Evolutionary conservation across 2,113 vertebrate species (phyloP), one percentile per base, ranked within the genome.

Genomic region (Chloropsis cyanopogon): DNA sequence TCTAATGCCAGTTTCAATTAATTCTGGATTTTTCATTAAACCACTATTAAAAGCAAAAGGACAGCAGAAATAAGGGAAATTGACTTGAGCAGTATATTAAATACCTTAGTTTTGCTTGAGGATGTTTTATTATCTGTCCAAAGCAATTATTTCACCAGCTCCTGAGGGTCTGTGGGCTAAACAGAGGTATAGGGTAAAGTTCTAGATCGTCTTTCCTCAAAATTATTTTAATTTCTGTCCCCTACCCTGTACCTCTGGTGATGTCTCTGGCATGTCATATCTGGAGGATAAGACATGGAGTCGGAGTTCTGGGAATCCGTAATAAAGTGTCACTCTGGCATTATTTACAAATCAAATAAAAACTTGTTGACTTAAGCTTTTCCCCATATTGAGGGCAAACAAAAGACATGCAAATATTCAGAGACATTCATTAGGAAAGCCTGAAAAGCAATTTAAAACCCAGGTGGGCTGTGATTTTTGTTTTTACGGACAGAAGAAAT

Each of bases 11-110:
- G 82, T 84, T 97, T 82, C 93, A 97, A 96, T 97, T 96, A 97
- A 97, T 96, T 95, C 75, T 94, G 96, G 95, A 92, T 97, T 97
- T 97, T 96, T 97, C 96, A 95, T 97, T 97, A 97, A 95, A 94
- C 92, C 60, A 66, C 93, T 89, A 96, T 96, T 95, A 96, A 97
- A 91, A 97, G 96, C 91, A 96, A 94, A 91, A 91, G 90, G 94
- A 96, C 96, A 89, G 86, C 39, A 22, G 82, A 96, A 95, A 57
- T 94, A 92, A 93, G 88, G 93, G 79, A 82, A 95, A 96, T 82
- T 82, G 92, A 95, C 93, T 93, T 71, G 61, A 93, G 92, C 47
- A 63, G 94, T 82, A 80, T 92, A 97, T 97, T 96, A 96, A 92
- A 92, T 91, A 96, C 88, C 92, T 46, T 83, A 79, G 68, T 93